Percentiles rank a stretch among this genome's conserved stretches.
These are phyloP conservation scores for Eutrigla gurnardus DNA, from an alignment of 2,797 vertebrate genomes.

Conservation along the genomic window DNA sequence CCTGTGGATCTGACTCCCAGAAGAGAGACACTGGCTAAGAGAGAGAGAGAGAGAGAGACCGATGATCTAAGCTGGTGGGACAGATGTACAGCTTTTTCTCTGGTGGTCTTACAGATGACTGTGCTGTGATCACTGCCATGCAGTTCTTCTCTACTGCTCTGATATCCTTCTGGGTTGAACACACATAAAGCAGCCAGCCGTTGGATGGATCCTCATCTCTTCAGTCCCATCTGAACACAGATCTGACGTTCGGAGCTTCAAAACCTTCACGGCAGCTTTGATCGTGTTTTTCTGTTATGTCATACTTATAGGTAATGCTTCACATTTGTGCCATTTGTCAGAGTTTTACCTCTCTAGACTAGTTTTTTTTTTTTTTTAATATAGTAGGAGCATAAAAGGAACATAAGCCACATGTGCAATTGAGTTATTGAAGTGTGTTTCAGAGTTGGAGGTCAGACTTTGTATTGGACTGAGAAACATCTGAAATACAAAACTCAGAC, in stretches of 20 bases:
- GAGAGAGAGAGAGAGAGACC: background rate
- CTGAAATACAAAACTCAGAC: background rate
- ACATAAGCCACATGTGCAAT: too few relatives aligned
- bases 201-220: background rate
- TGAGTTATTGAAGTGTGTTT: background rate
- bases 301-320: background rate
- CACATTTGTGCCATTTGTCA: background rate
- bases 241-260: background rate
- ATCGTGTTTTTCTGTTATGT: background rate
- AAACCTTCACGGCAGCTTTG: background rate
- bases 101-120: conserved; percentile 14
- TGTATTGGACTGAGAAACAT: conserved; percentile 1
- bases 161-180: background rate
- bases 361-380: background rate
- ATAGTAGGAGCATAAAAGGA: too few relatives aligned
- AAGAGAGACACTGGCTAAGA: background rate
- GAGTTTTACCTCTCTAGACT: background rate
- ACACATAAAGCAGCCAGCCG: background rate
- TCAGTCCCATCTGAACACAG: background rate
- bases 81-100: conserved; percentile 13
- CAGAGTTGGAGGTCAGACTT: background rate
- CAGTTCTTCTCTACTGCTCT: background rate
- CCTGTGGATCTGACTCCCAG: conserved; percentile 2
- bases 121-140: conserved; percentile 11
- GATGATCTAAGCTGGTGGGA: background rate